Percentiles rank a stretch among this genome's conserved stretches.
Conservation (phyloP, 2,113 vertebrate genomes). For the Albula glossodonta region DNA sequence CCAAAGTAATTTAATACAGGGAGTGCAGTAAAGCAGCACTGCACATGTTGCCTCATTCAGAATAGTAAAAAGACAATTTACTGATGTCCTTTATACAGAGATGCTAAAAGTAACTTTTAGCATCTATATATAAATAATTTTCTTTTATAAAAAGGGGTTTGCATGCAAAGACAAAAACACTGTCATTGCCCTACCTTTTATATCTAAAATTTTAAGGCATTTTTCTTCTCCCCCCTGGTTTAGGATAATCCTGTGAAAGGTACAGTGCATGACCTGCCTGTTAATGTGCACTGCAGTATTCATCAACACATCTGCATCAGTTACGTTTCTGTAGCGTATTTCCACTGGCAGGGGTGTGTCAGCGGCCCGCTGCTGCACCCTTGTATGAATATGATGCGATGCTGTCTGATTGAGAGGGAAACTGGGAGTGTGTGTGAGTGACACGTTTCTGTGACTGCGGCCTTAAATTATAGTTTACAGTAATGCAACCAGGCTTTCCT, state of each 20-base stretch:
- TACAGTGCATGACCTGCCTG: not conserved
- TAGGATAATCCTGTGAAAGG: slow-evolving; percentile 20
- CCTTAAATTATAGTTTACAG: not conserved
- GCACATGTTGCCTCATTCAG: not conserved
- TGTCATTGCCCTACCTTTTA: not conserved
- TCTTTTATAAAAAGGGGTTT: no score
- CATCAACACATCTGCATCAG: slow-evolving; percentile 21
- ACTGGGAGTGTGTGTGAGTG: not conserved
- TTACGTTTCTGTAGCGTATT: slow-evolving; percentile 7
- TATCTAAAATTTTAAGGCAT: not conserved
- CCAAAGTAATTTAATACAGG: not conserved
- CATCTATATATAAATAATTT: no score
- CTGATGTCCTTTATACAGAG: not conserved
- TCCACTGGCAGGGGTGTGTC: not conserved
- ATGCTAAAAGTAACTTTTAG: no score
- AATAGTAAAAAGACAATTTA: not conserved
- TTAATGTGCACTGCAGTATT: slow-evolving; percentile 18
- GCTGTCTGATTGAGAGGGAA: not conserved
- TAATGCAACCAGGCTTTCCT: not conserved
- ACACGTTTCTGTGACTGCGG: not conserved
- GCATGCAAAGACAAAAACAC: not conserved
- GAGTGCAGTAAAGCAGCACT: not conserved
- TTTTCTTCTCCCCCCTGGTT: not conserved
- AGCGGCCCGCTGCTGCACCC: not conserved
- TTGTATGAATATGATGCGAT: not conserved